phyloP scores from a whole-genome alignment of 2,113 vertebrate genomes.

The Austrofundulus limnaeus region DNA sequence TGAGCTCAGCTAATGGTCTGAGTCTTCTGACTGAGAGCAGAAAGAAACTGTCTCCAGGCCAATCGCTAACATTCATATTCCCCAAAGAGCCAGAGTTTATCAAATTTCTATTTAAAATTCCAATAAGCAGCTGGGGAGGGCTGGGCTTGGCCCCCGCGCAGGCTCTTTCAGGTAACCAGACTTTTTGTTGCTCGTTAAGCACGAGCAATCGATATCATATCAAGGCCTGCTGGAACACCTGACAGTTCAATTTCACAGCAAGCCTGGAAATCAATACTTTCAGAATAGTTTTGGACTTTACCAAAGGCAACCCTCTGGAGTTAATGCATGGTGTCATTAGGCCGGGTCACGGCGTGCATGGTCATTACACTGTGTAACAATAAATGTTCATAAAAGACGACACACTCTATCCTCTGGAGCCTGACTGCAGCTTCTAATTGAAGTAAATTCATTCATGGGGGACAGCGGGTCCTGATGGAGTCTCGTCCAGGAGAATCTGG shows the following conservation, averaged over 20 bases:
- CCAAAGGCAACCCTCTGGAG: conserved; percentile 56
- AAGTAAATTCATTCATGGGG: conserved; percentile 61
- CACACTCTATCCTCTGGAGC: conserved; percentile 46
- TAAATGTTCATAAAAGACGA: conserved; percentile 71
- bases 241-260: conserved; percentile 86
- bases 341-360: conserved; percentile 54
- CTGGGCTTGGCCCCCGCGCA: neutral
- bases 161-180: conserved; percentile 61
- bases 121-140: conserved; percentile 44
- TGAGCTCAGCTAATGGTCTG: conserved; percentile 37
- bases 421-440: conserved; percentile 62
- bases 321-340: conserved; percentile 74
- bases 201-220: conserved; percentile 84
- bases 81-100: conserved; percentile 53
- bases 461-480: conserved; percentile 36
- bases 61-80: conserved; percentile 15
- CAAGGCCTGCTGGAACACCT: conserved; percentile 79
- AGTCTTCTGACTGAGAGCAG: conserved; percentile 30
- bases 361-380: conserved; percentile 67
- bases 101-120: conserved; percentile 69
- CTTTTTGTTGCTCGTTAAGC: conserved; percentile 64
- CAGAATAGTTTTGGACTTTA: conserved; percentile 76
- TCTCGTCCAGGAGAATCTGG: conserved; percentile 30
- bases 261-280: conserved; percentile 74
- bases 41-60: conserved; percentile 31